These are phyloP conservation scores for Oreochromis grahami DNA, from an alignment of 2,797 vertebrate genomes.

Conservation along the genomic window DNA sequence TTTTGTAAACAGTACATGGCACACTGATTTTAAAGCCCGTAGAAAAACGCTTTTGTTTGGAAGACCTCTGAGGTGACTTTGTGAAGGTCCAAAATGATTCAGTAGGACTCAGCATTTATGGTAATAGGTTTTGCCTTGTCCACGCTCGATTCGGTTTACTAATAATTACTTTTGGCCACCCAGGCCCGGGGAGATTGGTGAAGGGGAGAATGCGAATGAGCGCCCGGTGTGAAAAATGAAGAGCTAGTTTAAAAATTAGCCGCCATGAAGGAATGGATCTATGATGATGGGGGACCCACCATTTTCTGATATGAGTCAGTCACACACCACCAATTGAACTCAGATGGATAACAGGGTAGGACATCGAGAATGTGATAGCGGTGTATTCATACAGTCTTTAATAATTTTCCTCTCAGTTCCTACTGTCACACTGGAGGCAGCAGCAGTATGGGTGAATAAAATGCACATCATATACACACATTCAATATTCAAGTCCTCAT, in stretches of 20 bases:
- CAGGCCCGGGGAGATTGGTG: constrained; percentile 4
- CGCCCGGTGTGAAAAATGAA: constrained; percentile 10
- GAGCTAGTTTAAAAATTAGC: constrained; percentile 15
- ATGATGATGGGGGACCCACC: constrained; percentile 7
- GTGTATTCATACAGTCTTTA: neutral
- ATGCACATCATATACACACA: neutral
- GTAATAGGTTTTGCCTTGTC: constrained; percentile 20
- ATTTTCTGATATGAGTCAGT: constrained; percentile 12
- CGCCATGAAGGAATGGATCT: constrained; percentile 2
- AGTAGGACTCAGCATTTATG: constrained; percentile 46
- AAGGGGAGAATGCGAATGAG: constrained; percentile 32
- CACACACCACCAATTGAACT: constrained; percentile 11
- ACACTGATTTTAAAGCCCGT: neutral
- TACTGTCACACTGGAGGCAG: neutral
- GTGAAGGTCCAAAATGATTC: constrained; percentile 19
- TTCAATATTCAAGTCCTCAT: constrained; percentile 8
- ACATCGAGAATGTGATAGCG: neutral
- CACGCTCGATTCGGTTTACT: constrained; percentile 53
- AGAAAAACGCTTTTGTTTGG: neutral
- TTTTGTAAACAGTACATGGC: neutral
- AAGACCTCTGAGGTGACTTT: constrained; percentile 4
- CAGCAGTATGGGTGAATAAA: neutral
- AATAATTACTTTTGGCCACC: constrained; percentile 57
- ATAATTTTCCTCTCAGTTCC: constrained; percentile 6
- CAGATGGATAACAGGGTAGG: neutral